These are phyloP conservation scores for Chiridota heheva DNA, from an alignment of 35 echinoderm and acorn worm genomes.

Conservation along the genomic window DNA sequence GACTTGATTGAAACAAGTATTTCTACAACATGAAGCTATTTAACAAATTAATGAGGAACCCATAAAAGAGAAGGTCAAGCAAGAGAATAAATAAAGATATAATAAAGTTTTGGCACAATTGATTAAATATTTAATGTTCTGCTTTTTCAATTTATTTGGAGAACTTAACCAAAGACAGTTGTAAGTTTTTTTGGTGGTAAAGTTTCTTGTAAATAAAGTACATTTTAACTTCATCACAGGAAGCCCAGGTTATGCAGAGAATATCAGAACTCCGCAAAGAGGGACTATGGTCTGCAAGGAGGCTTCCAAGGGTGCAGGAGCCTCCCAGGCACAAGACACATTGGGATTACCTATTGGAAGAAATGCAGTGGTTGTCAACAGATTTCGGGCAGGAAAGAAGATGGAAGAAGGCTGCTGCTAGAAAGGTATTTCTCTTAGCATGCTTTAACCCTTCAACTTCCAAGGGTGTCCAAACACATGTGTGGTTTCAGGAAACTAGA, in stretches of 20 bases:
- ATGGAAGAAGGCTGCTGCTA: conserved; percentile 91
- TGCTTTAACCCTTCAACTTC: background rate
- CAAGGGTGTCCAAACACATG: background rate
- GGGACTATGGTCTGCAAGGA: conserved; percentile 87
- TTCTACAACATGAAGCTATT: no score
- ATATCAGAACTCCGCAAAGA: conserved; percentile 91
- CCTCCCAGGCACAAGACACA: conserved; percentile 93
- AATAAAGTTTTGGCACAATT: background rate
- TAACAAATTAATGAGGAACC: no score
- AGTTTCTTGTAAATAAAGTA: conserved; percentile 48
- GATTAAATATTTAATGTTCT: background rate
- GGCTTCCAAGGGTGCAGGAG: conserved; percentile 96
- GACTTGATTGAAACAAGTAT: no score
- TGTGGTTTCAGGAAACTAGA: no score
- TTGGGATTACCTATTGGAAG: conserved; percentile 97
- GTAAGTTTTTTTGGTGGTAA: conserved; percentile 5
- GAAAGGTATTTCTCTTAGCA: conserved; percentile 63
- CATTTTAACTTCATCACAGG: conserved; percentile 59
- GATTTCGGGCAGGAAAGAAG: conserved; percentile 95
- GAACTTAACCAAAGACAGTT: no score
- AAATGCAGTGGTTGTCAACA: conserved; percentile 96
- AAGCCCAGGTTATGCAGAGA: conserved; percentile 99
- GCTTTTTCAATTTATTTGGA: no score
- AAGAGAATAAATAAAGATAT: no score
- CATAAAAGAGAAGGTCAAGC: no score